These are phyloP conservation scores for Scatophagus argus DNA, from an alignment of 2,113 vertebrate species.

Conservation along the genomic window DNA sequence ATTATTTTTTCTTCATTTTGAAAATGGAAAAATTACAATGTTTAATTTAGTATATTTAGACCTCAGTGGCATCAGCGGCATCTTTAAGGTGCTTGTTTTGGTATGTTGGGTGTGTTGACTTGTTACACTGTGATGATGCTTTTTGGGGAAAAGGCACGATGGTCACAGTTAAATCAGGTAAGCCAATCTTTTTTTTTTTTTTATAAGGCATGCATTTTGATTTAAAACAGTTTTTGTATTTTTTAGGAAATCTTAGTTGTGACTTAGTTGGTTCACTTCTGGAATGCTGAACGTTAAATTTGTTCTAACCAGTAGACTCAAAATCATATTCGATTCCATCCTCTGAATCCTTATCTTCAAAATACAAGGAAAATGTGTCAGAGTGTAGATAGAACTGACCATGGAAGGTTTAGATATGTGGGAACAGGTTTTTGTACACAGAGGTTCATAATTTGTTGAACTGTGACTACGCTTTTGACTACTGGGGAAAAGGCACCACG, in stretches of 20 bases:
- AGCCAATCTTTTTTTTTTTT: conserved; percentile 2
- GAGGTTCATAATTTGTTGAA: conserved; percentile 12
- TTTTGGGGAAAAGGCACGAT: conserved; percentile 75
- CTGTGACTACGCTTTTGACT: conserved; percentile 67
- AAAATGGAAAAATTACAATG: not conserved
- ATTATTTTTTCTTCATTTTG: not conserved
- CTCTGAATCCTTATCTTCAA: not conserved
- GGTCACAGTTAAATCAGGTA: conserved; percentile 78
- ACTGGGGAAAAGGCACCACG: conserved; percentile 76
- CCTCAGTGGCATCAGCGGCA: not conserved
- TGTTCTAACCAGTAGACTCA: not conserved
- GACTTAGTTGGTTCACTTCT: not conserved
- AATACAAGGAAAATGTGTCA: not conserved
- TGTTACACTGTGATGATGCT: conserved; percentile 42
- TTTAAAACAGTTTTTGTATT: not conserved
- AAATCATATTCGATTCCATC: not conserved
- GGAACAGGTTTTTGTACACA: conserved; percentile 58
- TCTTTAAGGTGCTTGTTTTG: conserved; percentile 30
- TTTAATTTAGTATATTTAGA: not conserved
- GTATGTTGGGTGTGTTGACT: conserved; percentile 13
- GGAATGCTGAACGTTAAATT: not conserved
- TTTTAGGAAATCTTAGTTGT: not conserved
- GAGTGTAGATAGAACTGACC: not conserved
- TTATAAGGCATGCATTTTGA: not conserved
- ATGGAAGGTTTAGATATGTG: not conserved